Percentiles rank a stretch among this genome's conserved stretches.
These are phyloP conservation scores for Oryzias celebensis DNA, from an alignment of 2,113 vertebrate genomes.

Conservation along the genomic window DNA sequence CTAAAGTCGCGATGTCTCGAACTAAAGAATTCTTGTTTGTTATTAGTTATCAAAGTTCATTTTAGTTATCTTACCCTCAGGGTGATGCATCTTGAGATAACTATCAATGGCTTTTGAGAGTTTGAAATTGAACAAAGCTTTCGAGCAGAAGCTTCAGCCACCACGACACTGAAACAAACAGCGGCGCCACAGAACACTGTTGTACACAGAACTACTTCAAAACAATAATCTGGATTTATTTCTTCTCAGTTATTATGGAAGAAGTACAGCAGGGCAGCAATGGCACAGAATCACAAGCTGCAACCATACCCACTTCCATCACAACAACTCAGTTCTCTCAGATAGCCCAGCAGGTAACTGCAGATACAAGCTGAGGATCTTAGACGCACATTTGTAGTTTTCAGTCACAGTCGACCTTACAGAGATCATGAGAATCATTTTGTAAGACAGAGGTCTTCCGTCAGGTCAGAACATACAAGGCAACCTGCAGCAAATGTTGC, in stretches of 20 bases:
- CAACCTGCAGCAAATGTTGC: too few relatives aligned
- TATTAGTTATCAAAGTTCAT: too few relatives aligned
- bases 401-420: not conserved
- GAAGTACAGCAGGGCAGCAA: conserved; percentile 75
- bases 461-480: too few relatives aligned
- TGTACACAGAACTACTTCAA: conserved; percentile 18
- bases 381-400: not conserved
- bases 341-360: conserved; percentile 74
- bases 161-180: not conserved
- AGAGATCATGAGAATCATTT: too few relatives aligned
- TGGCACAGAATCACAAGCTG: conserved; percentile 71
- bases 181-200: not conserved
- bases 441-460: too few relatives aligned
- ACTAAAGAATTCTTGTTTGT: too few relatives aligned
- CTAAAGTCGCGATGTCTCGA: too few relatives aligned
- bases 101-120: too few relatives aligned
- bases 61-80: too few relatives aligned
- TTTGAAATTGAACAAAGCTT: too few relatives aligned
- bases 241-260: conserved; percentile 74
- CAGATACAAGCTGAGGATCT: not conserved
- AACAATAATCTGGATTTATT: conserved; percentile 42
- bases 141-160: not conserved
- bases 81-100: too few relatives aligned
- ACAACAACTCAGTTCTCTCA: conserved; percentile 74
- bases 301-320: conserved; percentile 70